phyloP scores from a whole-genome alignment of 1,140 invertebrate genomes.

The Magallana angulata region DNA sequence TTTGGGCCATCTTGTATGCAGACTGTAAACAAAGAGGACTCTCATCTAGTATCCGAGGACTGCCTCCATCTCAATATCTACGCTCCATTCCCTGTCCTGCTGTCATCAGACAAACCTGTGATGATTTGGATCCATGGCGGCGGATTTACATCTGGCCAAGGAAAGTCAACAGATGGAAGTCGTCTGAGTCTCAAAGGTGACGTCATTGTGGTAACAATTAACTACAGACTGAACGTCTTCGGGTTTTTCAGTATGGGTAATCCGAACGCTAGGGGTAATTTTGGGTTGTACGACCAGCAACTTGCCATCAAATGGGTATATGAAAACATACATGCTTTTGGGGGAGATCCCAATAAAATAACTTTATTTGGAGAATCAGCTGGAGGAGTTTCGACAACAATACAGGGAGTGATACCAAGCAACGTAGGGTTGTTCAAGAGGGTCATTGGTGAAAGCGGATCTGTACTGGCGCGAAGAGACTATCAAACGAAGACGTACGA shows the following conservation, averaged over 20 bases:
- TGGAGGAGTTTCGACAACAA: conserved; percentile 92
- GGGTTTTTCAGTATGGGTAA: conserved; percentile 86
- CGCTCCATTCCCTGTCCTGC: conserved; percentile 82
- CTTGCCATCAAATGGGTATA: conserved; percentile 88
- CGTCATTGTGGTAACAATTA: conserved; percentile 87
- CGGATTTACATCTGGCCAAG: conserved; percentile 93
- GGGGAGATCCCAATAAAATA: conserved; percentile 94
- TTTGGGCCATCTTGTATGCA: conserved; percentile 44
- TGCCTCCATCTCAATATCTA: conserved; percentile 96
- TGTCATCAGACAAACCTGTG: conserved; percentile 82
- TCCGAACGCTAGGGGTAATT: conserved; percentile 72
- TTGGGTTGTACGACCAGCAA: conserved; percentile 86
- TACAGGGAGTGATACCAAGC: conserved; percentile 82
- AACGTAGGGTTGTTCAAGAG: conserved; percentile 56
- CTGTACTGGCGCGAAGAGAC: conserved; percentile 43
- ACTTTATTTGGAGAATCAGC: conserved; percentile 98
- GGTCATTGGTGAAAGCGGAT: conserved; percentile 61
- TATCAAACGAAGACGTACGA: conserved; percentile 46
- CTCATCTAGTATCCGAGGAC: conserved; percentile 77
- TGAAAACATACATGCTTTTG: conserved; percentile 93
- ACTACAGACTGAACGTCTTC: conserved; percentile 90
- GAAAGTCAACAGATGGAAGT: conserved; percentile 92
- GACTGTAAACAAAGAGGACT: not conserved
- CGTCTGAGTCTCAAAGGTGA: conserved; percentile 86
- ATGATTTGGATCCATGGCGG: conserved; percentile 98